Evolutionary conservation across 2,888 invertebrate species (phyloP).

Genomic region (Venusia cambrica): DNA sequence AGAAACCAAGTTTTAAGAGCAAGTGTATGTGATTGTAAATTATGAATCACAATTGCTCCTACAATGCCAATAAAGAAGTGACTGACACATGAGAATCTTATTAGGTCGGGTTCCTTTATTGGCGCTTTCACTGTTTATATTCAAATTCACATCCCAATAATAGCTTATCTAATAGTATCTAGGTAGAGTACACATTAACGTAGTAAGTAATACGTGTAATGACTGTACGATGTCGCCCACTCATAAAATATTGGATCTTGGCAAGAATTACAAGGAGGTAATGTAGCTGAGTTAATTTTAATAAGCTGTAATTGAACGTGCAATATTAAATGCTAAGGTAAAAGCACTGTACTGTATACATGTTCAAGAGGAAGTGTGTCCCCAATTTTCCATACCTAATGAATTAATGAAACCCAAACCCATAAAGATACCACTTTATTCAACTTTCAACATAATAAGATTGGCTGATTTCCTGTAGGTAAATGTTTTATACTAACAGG

Average conservation of each 20-base stretch:
- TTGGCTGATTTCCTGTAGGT: slow-evolving; percentile 11
- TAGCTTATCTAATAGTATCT: too few species aligned
- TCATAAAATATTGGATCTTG: slow-evolving; percentile 14
- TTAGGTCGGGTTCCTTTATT: too few species aligned
- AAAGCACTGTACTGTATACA: neutral
- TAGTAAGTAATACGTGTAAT: slow-evolving; percentile 4
- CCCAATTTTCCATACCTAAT: slow-evolving; percentile 5
- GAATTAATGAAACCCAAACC: slow-evolving; percentile 6
- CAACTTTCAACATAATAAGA: slow-evolving; percentile 6
- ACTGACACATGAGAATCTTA: too few species aligned
- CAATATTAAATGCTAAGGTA: slow-evolving; percentile 2
- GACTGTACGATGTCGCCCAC: slow-evolving; percentile 7
- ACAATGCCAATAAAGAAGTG: too few species aligned
- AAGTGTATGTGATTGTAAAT: too few species aligned
- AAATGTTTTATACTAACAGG: neutral
- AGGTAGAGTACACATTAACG: neutral
- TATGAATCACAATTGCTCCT: too few species aligned
- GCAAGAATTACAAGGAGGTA: slow-evolving; percentile 15
- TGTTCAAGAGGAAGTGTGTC: slow-evolving; percentile 9
- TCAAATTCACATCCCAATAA: too few species aligned
- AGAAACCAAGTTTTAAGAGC: too few species aligned
- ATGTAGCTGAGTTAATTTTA: slow-evolving; percentile 13
- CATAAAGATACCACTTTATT: slow-evolving; percentile 11
- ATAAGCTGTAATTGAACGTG: slow-evolving; percentile 5
- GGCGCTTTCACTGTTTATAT: too few species aligned